phyloP scores from a whole-genome alignment of 2,888 invertebrate genomes.

The Antheraea yamamai region DNA sequence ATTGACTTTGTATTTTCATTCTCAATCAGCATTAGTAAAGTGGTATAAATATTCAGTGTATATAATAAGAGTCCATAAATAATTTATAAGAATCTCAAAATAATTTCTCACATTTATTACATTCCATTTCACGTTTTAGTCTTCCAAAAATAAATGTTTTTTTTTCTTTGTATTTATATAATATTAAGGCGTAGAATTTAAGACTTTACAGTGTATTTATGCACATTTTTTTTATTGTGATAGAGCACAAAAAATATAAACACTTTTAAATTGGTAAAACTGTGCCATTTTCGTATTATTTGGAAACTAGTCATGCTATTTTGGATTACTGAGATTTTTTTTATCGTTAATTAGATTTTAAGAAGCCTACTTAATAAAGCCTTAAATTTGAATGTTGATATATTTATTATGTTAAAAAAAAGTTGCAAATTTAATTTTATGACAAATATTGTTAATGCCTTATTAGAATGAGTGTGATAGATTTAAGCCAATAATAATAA shows the following conservation, averaged over 20 bases:
- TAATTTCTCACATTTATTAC: conserved; percentile 10
- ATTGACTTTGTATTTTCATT: neutral
- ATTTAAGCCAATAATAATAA: conserved; percentile 42
- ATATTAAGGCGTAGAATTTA: conserved; percentile 13
- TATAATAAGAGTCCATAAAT: neutral
- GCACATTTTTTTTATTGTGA: conserved; percentile 29
- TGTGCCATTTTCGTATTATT: conserved; percentile 11
- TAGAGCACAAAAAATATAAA: neutral
- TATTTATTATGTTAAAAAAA: conserved; percentile 32
- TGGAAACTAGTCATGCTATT: conserved; percentile 11
- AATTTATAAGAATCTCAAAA: neutral
- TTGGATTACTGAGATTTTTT: neutral
- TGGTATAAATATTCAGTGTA: neutral
- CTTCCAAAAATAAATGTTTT: conserved; percentile 32
- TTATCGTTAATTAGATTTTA: neutral
- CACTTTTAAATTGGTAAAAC: neutral
- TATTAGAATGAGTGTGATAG: conserved; percentile 60
- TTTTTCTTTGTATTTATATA: conserved; percentile 20
- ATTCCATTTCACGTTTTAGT: conserved; percentile 33
- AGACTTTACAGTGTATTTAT: conserved; percentile 19
- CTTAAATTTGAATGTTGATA: conserved; percentile 22
- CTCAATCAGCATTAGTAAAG: neutral
- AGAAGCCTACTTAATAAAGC: conserved; percentile 15
- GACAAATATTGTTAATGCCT: conserved; percentile 56
- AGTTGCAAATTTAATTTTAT: conserved; percentile 23